Percentiles rank a stretch among this genome's conserved stretches.
phyloP scores from a whole-genome alignment of 2,797 vertebrate species.

The Lateolabrax maculatus region DNA sequence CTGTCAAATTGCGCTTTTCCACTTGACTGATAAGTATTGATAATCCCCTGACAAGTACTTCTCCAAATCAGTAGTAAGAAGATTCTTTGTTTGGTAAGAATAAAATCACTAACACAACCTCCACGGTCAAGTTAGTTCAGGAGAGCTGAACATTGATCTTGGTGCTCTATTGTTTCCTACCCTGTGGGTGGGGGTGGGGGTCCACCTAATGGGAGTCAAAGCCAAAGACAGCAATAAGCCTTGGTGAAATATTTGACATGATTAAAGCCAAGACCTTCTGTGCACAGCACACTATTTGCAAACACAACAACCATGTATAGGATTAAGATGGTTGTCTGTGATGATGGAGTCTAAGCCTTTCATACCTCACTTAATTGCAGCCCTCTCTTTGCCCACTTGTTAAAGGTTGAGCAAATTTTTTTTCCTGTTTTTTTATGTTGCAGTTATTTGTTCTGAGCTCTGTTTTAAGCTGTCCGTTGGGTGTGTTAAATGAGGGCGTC shows the following conservation, averaged over 20 bases:
- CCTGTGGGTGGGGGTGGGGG: conserved; percentile 22
- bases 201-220: conserved; percentile 57
- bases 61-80: conserved; percentile 1
- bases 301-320: conserved; percentile 67
- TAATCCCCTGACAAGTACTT: conserved; percentile 48
- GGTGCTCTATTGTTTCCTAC: conserved; percentile 41
- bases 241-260: conserved; percentile 68
- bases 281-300: conserved; percentile 55
- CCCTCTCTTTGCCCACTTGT: conserved; percentile 52
- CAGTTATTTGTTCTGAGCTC: conserved; percentile 20
- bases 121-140: conserved; percentile 44
- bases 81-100: conserved; percentile 33
- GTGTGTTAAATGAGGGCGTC: conserved; percentile 11
- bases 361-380: conserved; percentile 71
- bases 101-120: conserved; percentile 30
- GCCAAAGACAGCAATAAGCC: conserved; percentile 59
- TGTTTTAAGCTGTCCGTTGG: conserved; percentile 16
- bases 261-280: conserved; percentile 68
- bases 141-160: conserved; percentile 43
- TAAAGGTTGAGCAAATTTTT: conserved; percentile 44
- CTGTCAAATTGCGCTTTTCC: conserved; percentile 54
- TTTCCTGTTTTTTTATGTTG: neutral
- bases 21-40: conserved; percentile 51
- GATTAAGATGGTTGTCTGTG: conserved; percentile 73
- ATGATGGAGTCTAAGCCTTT: conserved; percentile 68